Evolutionary conservation across 1,140 invertebrate genomes (phyloP).

Genomic region (Heliothis virescens): DNA sequence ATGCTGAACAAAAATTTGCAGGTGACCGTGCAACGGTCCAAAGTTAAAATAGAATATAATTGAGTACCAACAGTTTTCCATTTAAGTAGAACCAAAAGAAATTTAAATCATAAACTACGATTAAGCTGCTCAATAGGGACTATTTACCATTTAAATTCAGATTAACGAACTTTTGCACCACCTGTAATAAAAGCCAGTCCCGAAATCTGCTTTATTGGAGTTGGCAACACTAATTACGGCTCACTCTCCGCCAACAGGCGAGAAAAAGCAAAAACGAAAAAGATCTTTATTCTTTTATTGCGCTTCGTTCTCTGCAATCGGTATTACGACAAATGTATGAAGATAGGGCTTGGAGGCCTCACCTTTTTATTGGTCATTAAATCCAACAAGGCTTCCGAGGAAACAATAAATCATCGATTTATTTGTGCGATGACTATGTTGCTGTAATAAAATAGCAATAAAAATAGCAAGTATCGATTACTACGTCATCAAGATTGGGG

Average conservation of each 20-base stretch:
- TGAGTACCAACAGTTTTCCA: too few species aligned
- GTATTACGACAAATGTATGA: constrained; percentile 23
- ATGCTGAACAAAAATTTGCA: too few species aligned
- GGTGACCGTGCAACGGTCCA: too few species aligned
- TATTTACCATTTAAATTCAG: constrained; percentile 16
- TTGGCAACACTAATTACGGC: constrained; percentile 39
- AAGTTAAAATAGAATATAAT: too few species aligned
- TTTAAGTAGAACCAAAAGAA: background rate
- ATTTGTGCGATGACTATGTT: constrained; percentile 54
- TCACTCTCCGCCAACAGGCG: constrained; percentile 13
- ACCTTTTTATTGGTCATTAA: constrained; percentile 61
- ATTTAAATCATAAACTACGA: background rate
- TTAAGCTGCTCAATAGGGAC: background rate
- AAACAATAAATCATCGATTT: constrained; percentile 61
- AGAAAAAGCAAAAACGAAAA: constrained; percentile 13
- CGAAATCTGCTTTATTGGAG: constrained; percentile 34
- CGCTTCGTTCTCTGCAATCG: constrained; percentile 43
- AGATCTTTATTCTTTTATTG: constrained; percentile 52
- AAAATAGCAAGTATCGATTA: constrained; percentile 47
- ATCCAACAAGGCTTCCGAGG: constrained; percentile 54
- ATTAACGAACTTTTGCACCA: constrained; percentile 14
- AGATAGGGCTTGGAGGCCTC: constrained; percentile 21
- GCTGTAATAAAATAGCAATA: constrained; percentile 52
- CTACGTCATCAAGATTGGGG: constrained; percentile 21
- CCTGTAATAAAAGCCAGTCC: constrained; percentile 28